Conservation (phyloP, 2,888 invertebrate species). For the Orthonevra nobilis region DNA sequence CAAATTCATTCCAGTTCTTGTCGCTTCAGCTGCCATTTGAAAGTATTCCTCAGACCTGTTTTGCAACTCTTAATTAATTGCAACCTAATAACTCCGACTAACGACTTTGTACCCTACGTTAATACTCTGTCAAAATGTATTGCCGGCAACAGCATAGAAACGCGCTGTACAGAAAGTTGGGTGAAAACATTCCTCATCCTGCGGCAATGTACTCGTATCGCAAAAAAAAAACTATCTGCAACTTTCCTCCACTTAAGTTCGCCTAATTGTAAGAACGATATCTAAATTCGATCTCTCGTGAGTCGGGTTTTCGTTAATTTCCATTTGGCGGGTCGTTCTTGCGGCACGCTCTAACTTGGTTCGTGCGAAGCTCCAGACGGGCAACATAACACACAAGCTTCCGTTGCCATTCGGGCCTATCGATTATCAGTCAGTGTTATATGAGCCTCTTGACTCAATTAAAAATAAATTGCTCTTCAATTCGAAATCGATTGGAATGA, state of each 20-base stretch:
- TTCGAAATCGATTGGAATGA: conserved; percentile 52
- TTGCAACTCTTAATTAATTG: conserved; percentile 17
- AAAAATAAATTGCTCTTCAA: conserved; percentile 61
- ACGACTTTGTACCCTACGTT: conserved; percentile 31
- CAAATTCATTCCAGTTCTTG: too few species aligned
- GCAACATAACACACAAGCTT: not conserved
- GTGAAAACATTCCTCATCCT: conserved; percentile 23
- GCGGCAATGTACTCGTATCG: not conserved
- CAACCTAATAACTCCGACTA: not conserved
- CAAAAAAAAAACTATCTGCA: conserved; percentile 13
- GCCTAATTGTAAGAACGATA: conserved; percentile 42
- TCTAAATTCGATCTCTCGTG: conserved; percentile 33
- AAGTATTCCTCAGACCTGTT: not conserved
- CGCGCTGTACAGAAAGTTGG: conserved; percentile 42
- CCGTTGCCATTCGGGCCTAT: not conserved
- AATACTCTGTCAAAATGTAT: too few species aligned
- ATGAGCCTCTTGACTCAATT: conserved; percentile 53
- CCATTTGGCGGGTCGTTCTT: not conserved
- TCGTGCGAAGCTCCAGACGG: not conserved
- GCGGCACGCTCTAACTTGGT: conserved; percentile 1
- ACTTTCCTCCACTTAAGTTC: conserved; percentile 20
- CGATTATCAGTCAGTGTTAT: conserved; percentile 11
- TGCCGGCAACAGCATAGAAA: conserved; percentile 56
- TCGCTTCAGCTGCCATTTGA: too few species aligned
- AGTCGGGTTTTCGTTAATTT: conserved; percentile 44